These are phyloP conservation scores for Danio aesculapii DNA, from an alignment of 2,797 vertebrate genomes.

Conservation along the genomic window DNA sequence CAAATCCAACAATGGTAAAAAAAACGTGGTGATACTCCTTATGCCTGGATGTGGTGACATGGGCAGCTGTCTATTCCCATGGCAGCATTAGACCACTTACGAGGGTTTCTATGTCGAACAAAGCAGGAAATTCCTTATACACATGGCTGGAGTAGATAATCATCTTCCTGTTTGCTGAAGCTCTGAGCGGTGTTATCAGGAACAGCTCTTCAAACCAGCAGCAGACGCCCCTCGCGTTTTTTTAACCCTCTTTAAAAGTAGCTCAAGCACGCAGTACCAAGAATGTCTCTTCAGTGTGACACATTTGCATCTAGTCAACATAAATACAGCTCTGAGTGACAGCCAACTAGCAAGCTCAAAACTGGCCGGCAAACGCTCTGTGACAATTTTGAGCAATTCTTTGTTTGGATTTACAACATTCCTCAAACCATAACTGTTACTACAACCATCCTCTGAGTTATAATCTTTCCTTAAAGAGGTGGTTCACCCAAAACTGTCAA, in stretches of 20 bases:
- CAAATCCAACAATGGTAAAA: conserved; percentile 12
- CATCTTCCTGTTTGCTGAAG: conserved; percentile 57
- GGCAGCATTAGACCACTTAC: conserved; percentile 58
- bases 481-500: too few relatives aligned
- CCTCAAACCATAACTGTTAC: conserved; percentile 46
- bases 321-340: conserved; percentile 57
- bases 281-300: conserved; percentile 56
- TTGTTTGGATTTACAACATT: conserved; percentile 42
- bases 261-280: conserved; percentile 43
- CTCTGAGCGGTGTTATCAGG: conserved; percentile 38
- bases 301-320: conserved; percentile 58
- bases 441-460: not conserved
- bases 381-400: conserved; percentile 52
- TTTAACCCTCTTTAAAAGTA: conserved; percentile 60
- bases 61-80: conserved; percentile 6
- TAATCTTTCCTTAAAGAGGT: not conserved
- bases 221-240: conserved; percentile 46
- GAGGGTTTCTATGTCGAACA: conserved; percentile 61
- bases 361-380: conserved; percentile 31
- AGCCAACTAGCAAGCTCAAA: conserved; percentile 36
- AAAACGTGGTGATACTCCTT: conserved; percentile 13
- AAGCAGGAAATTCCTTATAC: conserved; percentile 66
- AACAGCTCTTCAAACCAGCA: conserved; percentile 24
- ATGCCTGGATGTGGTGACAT: not conserved
- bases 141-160: conserved; percentile 61